phyloP scores from a whole-genome alignment of 2,888 invertebrate genomes.

The Drosophila koepferae region DNA sequence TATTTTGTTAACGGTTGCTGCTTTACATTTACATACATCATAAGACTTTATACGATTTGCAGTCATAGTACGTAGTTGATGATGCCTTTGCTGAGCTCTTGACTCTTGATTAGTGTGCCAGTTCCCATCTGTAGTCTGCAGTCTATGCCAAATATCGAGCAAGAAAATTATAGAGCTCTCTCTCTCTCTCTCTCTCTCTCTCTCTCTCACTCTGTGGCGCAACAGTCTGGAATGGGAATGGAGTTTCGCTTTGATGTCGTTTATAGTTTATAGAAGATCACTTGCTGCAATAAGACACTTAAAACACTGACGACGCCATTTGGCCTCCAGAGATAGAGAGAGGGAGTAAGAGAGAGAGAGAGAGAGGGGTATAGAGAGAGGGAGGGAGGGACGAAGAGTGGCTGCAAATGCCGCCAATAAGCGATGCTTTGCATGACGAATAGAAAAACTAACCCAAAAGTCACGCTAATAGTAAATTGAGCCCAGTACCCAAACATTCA shows the following conservation, averaged over 20 bases:
- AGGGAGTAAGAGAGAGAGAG: background rate
- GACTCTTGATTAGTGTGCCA: conserved; percentile 46
- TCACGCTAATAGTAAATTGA: conserved; percentile 80
- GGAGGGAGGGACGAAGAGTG: conserved; percentile 1
- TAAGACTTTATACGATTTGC: conserved; percentile 20
- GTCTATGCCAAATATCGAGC: conserved; percentile 50
- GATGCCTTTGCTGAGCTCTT: conserved; percentile 21
- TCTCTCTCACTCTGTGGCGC: conserved; percentile 4
- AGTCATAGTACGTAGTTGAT: conserved; percentile 19
- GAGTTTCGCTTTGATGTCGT: conserved; percentile 33
- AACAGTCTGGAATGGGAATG: conserved; percentile 44
- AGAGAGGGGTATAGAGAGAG: background rate
- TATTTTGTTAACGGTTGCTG: conserved; percentile 8
- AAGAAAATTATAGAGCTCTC: conserved; percentile 52
- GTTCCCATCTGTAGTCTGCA: conserved; percentile 37
- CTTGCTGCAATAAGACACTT: conserved; percentile 73
- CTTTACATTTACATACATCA: conserved; percentile 26
- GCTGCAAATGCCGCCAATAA: conserved; percentile 57
- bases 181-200: background rate
- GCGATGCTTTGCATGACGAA: conserved; percentile 78
- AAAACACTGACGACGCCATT: conserved; percentile 44
- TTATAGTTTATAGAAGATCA: conserved; percentile 70
- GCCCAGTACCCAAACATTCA: conserved; percentile 61
- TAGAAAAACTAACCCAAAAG: conserved; percentile 80
- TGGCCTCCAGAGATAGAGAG: conserved; percentile 17